phyloP scores from a whole-genome alignment of 2,888 invertebrate species.

The Patella pellucida region DNA sequence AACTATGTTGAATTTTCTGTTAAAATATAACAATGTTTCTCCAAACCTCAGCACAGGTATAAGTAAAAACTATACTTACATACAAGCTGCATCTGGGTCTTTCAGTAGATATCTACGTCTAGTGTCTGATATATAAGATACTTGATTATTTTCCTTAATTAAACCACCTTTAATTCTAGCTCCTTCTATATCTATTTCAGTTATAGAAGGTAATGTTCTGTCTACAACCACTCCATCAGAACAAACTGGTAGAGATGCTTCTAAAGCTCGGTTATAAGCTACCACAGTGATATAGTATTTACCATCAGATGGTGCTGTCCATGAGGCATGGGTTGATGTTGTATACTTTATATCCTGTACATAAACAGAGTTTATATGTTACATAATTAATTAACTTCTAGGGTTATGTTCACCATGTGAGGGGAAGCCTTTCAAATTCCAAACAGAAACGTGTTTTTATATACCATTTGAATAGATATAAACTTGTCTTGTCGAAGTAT shows the following conservation, averaged over 20 bases:
- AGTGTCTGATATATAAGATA: neutral
- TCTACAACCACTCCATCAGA: slow-evolving; percentile 52
- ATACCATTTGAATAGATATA: no score
- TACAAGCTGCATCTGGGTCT: neutral
- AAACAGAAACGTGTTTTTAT: no score
- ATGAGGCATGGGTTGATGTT: slow-evolving; percentile 31
- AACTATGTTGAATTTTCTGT: no score
- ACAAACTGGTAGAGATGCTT: slow-evolving; percentile 48
- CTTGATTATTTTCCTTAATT: slow-evolving; percentile 13
- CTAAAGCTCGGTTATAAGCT: slow-evolving; percentile 52
- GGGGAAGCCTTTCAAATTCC: no score
- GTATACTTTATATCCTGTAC: slow-evolving; percentile 26
- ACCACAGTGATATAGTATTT: slow-evolving; percentile 51
- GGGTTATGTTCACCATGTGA: no score
- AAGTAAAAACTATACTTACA: neutral
- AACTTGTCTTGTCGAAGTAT: no score
- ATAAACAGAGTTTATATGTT: no score
- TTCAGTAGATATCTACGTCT: neutral
- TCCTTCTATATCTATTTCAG: slow-evolving; percentile 35
- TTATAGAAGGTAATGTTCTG: slow-evolving; percentile 30
- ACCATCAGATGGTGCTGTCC: slow-evolving; percentile 36
- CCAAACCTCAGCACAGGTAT: no score
- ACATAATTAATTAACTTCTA: no score
- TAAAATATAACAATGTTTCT: no score
- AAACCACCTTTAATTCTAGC: slow-evolving; percentile 38